These are phyloP conservation scores for Melanotaenia pygmaea DNA, from an alignment of 2,797 vertebrate species.

Conservation along the genomic window DNA sequence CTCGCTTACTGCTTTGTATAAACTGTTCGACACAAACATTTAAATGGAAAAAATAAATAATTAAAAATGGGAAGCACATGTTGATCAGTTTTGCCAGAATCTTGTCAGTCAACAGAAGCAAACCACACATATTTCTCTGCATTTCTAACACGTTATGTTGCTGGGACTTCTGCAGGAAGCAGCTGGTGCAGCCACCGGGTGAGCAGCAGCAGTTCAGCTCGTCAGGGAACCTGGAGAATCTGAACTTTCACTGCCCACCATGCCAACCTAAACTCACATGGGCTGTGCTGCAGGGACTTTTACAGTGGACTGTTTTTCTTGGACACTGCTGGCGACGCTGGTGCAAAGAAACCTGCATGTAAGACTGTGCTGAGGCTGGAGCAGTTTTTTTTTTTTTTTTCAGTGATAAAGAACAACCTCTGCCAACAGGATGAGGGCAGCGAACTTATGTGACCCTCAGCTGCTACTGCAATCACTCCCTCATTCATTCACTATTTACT, in stretches of 20 bases:
- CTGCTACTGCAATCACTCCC: constrained; percentile 11
- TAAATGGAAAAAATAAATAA: background rate
- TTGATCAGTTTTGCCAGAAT: too few species aligned
- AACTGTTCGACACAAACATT: background rate
- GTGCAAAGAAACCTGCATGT: constrained; percentile 29
- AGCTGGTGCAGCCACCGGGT: constrained; percentile 39
- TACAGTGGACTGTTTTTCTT: constrained; percentile 58
- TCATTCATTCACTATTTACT: constrained; percentile 36
- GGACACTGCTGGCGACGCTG: constrained; percentile 40
- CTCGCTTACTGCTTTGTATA: too few species aligned
- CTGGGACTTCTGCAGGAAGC: constrained; percentile 12
- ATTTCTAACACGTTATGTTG: constrained; percentile 12
- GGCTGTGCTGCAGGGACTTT: constrained; percentile 47
- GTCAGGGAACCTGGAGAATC: constrained; percentile 31
- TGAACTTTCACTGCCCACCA: constrained; percentile 42
- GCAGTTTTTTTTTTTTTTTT: background rate
- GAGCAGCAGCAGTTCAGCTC: constrained; percentile 22
- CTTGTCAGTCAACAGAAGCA: background rate
- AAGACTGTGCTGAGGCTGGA: background rate
- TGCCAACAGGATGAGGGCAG: constrained; percentile 42
- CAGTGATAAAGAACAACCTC: constrained; percentile 39
- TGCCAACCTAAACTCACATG: constrained; percentile 66
- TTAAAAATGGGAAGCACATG: background rate
- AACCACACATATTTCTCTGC: background rate
- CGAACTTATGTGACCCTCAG: constrained; percentile 30